A percentile compares a stretch with the other conserved stretches of the same genome.
Evolutionary conservation across 2,888 invertebrate genomes (phyloP).

Genomic region (Sarcophaga caerulescens): DNA sequence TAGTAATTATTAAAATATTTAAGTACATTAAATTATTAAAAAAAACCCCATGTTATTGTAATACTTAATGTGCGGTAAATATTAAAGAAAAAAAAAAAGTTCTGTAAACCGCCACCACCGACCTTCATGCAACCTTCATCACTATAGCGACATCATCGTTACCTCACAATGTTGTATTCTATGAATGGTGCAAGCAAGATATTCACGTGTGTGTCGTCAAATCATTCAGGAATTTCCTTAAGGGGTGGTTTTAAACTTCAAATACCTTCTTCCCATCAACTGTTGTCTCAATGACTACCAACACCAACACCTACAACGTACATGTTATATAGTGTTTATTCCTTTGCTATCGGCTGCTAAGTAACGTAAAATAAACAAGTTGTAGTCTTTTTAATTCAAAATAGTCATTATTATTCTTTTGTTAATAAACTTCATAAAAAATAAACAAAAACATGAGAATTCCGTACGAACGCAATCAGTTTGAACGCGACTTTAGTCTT

Average conservation of each 20-base stretch:
- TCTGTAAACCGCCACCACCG: conserved; percentile 71
- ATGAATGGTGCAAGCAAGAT: conserved; percentile 67
- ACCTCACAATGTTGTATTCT: conserved; percentile 68
- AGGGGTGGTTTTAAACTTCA: conserved; percentile 25
- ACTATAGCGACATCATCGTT: conserved; percentile 43
- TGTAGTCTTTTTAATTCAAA: conserved; percentile 33
- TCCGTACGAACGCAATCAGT: conserved; percentile 35
- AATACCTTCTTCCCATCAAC: neutral
- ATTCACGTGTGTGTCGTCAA: conserved; percentile 52
- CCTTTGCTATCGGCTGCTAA: conserved; percentile 72
- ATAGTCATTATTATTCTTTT: conserved; percentile 7
- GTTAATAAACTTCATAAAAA: conserved; percentile 30
- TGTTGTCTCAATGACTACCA: conserved; percentile 1
- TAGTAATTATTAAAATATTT: neutral
- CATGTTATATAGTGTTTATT: neutral
- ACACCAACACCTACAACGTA: neutral
- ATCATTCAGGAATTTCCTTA: conserved; percentile 1
- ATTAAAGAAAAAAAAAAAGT: conserved; percentile 11
- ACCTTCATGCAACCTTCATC: conserved; percentile 81
- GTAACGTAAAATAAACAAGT: conserved; percentile 76
- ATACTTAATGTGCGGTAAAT: neutral
- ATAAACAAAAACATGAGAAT: conserved; percentile 60
- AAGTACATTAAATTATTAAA: neutral
- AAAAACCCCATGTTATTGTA: neutral
- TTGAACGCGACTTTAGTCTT: conserved; percentile 44